Evolutionary conservation across 1,140 invertebrate genomes (phyloP), one percentile per base, ranked within the genome.

Genomic region (Neotoxoptera formosana): DNA sequence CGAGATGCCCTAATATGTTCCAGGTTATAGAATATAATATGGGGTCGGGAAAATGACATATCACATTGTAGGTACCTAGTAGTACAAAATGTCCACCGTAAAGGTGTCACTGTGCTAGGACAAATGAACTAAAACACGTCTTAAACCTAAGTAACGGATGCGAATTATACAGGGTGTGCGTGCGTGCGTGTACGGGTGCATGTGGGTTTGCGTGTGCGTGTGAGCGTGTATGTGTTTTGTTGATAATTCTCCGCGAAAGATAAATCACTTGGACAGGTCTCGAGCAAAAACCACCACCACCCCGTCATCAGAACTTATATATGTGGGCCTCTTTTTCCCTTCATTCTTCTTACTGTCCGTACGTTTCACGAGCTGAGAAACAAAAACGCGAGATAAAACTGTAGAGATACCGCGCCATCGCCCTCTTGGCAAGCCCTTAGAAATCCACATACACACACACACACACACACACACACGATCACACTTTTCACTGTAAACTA

Each of bases 251-350:
- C 48, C 81, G n/a, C 21, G 25, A 56, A 84, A 84, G 91, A 93
- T 93, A 93, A 93, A 93, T 93, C 91, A 93, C 91, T 93, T 23
- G 91, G 91, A 93, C 91, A 93, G 67, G 91, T 86, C 56, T 45
- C 89, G 23, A 90, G 56, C 53, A 90, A 90, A 90, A 90, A 90
- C 89, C 89, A 45, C 56, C 89, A 20, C 45, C 36, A 45, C 36
- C 53, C 36, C 53, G 0, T 36, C 51, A 36, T 89, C 88, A 51
- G 25, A 45, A 67, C 89, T 90, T 67, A 45, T 88, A 89, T 56
- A 56, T 89, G 88, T 89, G 34, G 48, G 89, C 41, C 11, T 56
- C 21, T 90, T 90, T 90, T 90, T 60, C 89, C 53, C 89, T 60
- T 90, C 36, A 41, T 90, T 90, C 53, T 90, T 90, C 89, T 67